Evolutionary conservation across 2,888 invertebrate genomes (phyloP), one percentile per base, ranked within the genome.

Genomic region (Graphium colonna): DNA sequence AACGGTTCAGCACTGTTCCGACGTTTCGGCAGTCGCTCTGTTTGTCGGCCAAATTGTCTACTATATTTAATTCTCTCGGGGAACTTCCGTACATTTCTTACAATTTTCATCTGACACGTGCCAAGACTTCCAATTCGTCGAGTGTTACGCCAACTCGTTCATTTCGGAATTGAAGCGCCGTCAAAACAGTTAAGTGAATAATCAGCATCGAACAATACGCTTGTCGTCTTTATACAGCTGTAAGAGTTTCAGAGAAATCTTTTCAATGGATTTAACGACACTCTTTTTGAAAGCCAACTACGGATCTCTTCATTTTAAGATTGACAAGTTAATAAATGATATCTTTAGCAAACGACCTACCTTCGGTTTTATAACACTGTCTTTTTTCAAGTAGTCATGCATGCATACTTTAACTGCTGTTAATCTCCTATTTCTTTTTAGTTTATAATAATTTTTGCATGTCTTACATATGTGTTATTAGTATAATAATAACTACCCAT

Each of bases 1-100:
- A 60, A 60, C 60, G 60, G 59, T 60, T 60, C 58, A 51, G 56
- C 58, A 63, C 59, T 59, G 60, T 56, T 49, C 33, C 33, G 38
- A 26, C 40, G 42, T 41, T 43, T 18, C 10, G 16, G 38, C n/a
- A 2, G 33, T 21, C 42, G 28, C 36, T 45, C 41, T 40, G 50
- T 43, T 46, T 46, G 42, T 31, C 45, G 26, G 42, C 45, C 38
- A 51, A 51, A 55, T 45, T 45, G 45, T 45, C 36, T 31, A n/a
- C 15, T 28, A 45, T 45, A 47, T 51, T 51, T 44, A 43, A 53
- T 49, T 53, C 43, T 15, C 28, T 38, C n/a, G 9, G 16, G 39
- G 26, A n/a, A 38, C 26, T 49, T 33, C n/a, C 17, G 42, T 31
- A 49, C n/a, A 31, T 52, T 52, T 48, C 42, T 47, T 38, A 18